A percentile compares a stretch with the other conserved stretches of the same genome.
These are phyloP conservation scores for Sebastes flavidus DNA, from an alignment of 2,797 vertebrate genomes.

Conservation along the genomic window DNA sequence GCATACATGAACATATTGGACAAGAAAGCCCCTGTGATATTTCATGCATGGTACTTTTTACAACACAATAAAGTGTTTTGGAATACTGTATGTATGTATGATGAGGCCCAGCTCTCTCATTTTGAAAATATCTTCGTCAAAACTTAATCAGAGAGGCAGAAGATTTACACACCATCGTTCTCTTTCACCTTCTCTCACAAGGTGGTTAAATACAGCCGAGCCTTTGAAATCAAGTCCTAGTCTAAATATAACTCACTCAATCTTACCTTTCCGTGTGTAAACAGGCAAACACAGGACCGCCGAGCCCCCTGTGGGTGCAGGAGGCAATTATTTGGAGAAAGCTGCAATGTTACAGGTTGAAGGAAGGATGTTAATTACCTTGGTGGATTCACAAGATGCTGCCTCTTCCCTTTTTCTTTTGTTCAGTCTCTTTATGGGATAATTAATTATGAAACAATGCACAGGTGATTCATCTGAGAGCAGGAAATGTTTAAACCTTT, in stretches of 20 bases:
- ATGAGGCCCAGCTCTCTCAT: neutral
- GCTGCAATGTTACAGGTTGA: constrained; percentile 72
- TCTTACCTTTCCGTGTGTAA: constrained; percentile 70
- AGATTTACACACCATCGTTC: neutral
- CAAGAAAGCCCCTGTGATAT: constrained; percentile 38
- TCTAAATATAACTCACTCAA: constrained; percentile 74
- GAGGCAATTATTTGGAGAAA: constrained; percentile 81
- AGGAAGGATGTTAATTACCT: constrained; percentile 83
- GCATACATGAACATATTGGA: constrained; percentile 38
- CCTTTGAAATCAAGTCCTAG: constrained; percentile 66
- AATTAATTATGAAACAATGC: constrained; percentile 85
- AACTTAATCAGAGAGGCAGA: neutral
- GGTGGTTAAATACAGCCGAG: constrained; percentile 24
- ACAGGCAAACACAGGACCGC: constrained; percentile 67
- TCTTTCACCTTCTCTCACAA: constrained; percentile 1
- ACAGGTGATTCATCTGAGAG: constrained; percentile 79
- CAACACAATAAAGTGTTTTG: neutral
- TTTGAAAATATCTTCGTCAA: neutral
- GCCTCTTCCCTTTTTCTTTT: constrained; percentile 70
- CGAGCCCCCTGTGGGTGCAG: constrained; percentile 56
- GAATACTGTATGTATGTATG: neutral
- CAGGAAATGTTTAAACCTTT: constrained; percentile 65
- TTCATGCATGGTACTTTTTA: constrained; percentile 12
- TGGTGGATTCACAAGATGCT: constrained; percentile 72
- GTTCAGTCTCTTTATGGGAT: constrained; percentile 73